Conservation (phyloP, 2,113 vertebrate species). For the Ctenodactylus gundi region DNA sequence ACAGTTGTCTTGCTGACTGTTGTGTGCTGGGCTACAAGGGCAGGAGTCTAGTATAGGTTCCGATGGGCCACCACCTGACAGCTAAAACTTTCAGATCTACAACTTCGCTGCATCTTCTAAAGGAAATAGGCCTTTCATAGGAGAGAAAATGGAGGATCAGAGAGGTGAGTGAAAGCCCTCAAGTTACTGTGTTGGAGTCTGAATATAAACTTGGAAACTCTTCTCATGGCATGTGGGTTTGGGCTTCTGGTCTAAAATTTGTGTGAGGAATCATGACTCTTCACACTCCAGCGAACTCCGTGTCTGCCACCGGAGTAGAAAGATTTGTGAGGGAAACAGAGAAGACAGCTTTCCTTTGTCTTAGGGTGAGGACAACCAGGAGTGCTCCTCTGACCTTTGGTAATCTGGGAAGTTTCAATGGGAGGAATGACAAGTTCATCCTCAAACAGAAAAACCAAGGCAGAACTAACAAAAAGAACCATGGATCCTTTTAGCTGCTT, state of each 20-base stretch:
- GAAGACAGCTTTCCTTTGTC: not conserved
- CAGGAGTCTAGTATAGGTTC: not conserved
- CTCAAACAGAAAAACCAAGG: not conserved
- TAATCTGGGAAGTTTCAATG: constrained; percentile 7
- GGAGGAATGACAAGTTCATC: constrained; percentile 4
- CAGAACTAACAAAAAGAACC: constrained; percentile 25
- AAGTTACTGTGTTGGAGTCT: constrained; percentile 8
- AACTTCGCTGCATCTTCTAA: not conserved
- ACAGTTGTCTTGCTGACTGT: not conserved
- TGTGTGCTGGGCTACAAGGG: not conserved
- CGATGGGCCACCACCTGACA: not conserved
- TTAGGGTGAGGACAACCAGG: not conserved
- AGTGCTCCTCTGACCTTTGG: not conserved
- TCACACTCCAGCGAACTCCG: not conserved
- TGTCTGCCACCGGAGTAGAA: not conserved
- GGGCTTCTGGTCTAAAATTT: not conserved
- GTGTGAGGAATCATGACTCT: not conserved
- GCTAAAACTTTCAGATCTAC: constrained; percentile 7
- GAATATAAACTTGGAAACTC: not conserved
- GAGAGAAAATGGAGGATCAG: constrained; percentile 5
- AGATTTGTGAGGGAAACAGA: not conserved
- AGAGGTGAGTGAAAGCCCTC: not conserved
- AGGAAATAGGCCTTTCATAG: not conserved
- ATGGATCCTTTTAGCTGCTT: not conserved
- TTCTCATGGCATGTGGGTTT: not conserved